Evolutionary conservation across 2,797 vertebrate species (phyloP), one percentile per base, ranked within the genome.

Genomic region (Yasuhikotakia modesta): DNA sequence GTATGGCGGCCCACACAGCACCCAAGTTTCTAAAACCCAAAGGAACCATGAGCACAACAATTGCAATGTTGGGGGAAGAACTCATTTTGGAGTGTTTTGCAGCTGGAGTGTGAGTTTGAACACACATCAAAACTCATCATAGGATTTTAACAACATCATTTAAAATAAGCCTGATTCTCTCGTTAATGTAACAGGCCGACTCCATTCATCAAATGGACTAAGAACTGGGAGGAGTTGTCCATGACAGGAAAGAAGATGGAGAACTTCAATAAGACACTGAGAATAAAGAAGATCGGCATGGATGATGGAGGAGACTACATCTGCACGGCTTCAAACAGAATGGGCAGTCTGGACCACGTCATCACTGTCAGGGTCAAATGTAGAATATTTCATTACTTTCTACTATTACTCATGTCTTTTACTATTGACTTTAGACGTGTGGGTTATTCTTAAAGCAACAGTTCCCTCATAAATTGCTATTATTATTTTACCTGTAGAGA

Each of bases 61-160:
- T 95, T 85, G 96, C 95, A 70, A 93, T 99, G 24, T 88, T 93
- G 5, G 97, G 96, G n/a, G 95, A 95, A 85, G 95, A 98, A 80
- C 93, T 99, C 27, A 85, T 98, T 73, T 89, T 99, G 84, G 97
- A 99, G 88, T 99, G 98, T 82, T 96, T 99, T 11, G 95, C 97
- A 65, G 96, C 95, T 0, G 98, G 98, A 90, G 90, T 98, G 98
- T 99, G 93, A 67, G 97, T 96, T 60, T 35, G 19, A 24, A 48
- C 76, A 12, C 39, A 24, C 4, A 13, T 52, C 0, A 64, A 3
- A 60, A 35, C 46, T n/a, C n/a, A n/a, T n/a, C n/a, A n/a, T 48
- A 22, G 13, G 65, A 35, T 8, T 39, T 1, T 66, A 55, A 45
- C 14, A 24, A 27, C 27, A 27, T n/a, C n/a, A n/a, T n/a, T n/a